A percentile compares a stretch with the other conserved stretches of the same genome.
Conservation (phyloP, 2,113 vertebrate genomes). For the Paedocypris sp. region DNA sequence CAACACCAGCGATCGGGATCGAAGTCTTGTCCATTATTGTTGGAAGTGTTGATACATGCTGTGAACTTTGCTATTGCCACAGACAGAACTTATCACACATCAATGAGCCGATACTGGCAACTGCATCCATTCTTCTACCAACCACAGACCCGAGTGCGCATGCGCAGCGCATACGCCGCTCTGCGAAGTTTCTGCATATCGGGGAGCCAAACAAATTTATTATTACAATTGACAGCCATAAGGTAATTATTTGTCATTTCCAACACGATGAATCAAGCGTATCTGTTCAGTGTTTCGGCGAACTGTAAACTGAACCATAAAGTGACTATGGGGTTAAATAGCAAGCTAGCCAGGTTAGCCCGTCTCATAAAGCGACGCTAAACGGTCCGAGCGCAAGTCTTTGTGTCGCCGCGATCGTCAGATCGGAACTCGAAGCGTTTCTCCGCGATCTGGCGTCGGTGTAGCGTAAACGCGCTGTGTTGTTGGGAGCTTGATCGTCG, state of each 20-base stretch:
- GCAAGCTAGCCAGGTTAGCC: slow-evolving; percentile 14
- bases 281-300: neutral
- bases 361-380: no score
- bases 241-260: neutral
- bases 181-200: slow-evolving; percentile 38
- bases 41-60: neutral
- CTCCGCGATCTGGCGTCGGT: no score
- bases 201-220: slow-evolving; percentile 5
- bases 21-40: slow-evolving; percentile 19
- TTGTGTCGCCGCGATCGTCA: neutral
- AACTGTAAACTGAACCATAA: neutral
- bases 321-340: slow-evolving; percentile 4
- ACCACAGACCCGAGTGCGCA: slow-evolving; percentile 15
- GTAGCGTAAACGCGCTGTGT: no score
- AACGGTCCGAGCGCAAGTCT: no score
- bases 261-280: neutral
- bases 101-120: neutral
- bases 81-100: no score
- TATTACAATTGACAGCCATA: neutral
- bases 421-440: no score
- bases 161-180: slow-evolving; percentile 22
- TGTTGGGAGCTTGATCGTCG: no score
- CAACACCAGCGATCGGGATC: slow-evolving; percentile 33
- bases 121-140: slow-evolving; percentile 5
- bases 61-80: neutral